Base-by-base conservation (phyloP, 2,888 invertebrate genomes). In the Eupithecia inturbata region DNA sequence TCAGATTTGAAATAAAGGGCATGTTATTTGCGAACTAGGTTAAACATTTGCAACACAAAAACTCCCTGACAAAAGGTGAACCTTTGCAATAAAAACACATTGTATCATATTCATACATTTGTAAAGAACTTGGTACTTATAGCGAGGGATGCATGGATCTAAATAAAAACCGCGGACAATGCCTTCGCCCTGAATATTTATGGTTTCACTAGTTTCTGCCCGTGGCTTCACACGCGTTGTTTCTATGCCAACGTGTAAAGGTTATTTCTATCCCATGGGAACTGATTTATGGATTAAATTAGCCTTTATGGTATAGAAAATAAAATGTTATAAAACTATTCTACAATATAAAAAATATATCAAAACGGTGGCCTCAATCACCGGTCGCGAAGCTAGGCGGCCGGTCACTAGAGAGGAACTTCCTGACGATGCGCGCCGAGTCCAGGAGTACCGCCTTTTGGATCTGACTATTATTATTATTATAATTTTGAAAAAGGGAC, bases 131-230 rank as follows among this genome's bases (percentile, higher is more conserved):
- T 66, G 66, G 66, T 39, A 14, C 39, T 66, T 36, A 82, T 84
- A 82, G 85, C 79, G 78, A 79, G 82, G 80, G 82, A 81, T 82
- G 81, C 82, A 77, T 78, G 79, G 79, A 82, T 82, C 74, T 78
- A 82, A 85, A 85, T 86, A 86, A 86, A 84, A 85, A 82, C 81
- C 81, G 81, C 78, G 81, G 81, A 85, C 84, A 85, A 81, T 82
- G 77, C 82, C 77, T 77, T 76, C 63, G 76, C 73, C 68, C 69
- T 76, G 77, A 77, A 80, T 79, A 80, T 82, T 80, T 80, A 80
- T 79, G 77, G 77, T 73, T 62, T 33, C 36, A 75, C 66, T 36
- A 66, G 36, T 22, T 33, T n/a, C 14, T 36, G 3, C 63, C 31
- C 33, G 60, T 6, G 6, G 16, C 14, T 5, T 41, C 5, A 3